These are phyloP conservation scores for Hirtodrosophila trivittata DNA, from an alignment of 2,888 invertebrate species.

Conservation along the genomic window DNA sequence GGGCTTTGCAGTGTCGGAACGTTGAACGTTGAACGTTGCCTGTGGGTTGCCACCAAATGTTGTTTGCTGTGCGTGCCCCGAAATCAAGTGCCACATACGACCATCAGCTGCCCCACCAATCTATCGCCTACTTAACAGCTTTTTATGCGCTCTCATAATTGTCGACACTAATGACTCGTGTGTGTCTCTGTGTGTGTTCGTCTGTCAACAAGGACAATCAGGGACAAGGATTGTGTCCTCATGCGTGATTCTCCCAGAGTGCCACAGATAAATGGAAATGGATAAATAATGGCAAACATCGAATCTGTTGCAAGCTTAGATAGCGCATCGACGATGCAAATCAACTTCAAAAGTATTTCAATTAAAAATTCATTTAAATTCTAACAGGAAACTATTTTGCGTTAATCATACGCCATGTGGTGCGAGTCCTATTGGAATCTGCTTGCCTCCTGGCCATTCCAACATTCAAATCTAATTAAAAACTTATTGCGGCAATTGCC, in stretches of 20 bases:
- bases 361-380: constrained; percentile 2
- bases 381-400: too few species aligned
- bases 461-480: constrained; percentile 18
- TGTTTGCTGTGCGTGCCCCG: constrained; percentile 58
- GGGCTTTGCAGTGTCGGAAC: constrained; percentile 38
- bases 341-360: constrained; percentile 3
- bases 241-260: too few species aligned
- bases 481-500: constrained; percentile 9
- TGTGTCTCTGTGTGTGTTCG: constrained; percentile 25
- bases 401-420: constrained; percentile 11
- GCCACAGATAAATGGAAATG: constrained; percentile 23
- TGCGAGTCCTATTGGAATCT: background rate
- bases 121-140: constrained; percentile 43
- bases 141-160: constrained; percentile 62
- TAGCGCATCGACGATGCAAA: too few species aligned
- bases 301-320: too few species aligned
- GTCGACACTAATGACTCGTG: constrained; percentile 56
- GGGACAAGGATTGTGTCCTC: constrained; percentile 10
- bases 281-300: constrained; percentile 34
- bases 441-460: background rate
- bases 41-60: constrained; percentile 5
- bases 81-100: constrained; percentile 43
- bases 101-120: constrained; percentile 18
- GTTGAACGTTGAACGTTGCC: constrained; percentile 1
- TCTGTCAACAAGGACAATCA: constrained; percentile 25